Conservation (phyloP, 2,888 invertebrate species). For the Spilosoma lubricipeda region DNA sequence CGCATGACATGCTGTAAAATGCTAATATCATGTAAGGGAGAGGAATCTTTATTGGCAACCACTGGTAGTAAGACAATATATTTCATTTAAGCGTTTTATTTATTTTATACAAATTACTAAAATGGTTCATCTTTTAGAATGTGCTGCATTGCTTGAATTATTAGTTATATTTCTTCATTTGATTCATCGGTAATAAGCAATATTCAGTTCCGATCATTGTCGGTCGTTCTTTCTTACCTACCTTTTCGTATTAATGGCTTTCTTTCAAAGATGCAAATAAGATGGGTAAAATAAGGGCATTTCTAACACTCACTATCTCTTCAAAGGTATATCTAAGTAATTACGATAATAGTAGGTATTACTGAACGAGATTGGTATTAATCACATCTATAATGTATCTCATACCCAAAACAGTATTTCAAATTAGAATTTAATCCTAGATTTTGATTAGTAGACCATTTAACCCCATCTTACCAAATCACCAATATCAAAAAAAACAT, state of each 20-base stretch:
- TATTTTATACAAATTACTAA: background rate
- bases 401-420: no score
- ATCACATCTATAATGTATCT: background rate
- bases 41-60: background rate
- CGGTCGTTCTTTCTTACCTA: background rate
- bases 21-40: background rate
- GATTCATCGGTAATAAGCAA: no score
- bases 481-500: background rate
- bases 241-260: background rate
- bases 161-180: no score
- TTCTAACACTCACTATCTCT: no score
- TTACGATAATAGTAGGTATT: no score
- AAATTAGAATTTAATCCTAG: no score
- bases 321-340: no score
- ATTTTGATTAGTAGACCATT: background rate
- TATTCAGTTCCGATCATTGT: background rate
- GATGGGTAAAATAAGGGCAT: no score
- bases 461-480: background rate
- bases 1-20: conserved; percentile 13
- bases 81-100: background rate
- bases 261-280: background rate
- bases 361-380: background rate
- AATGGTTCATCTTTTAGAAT: no score
- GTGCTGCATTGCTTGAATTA: no score
- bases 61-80: background rate